Conservation (phyloP, 2,888 invertebrate species). For the Platycheirus albimanus region DNA sequence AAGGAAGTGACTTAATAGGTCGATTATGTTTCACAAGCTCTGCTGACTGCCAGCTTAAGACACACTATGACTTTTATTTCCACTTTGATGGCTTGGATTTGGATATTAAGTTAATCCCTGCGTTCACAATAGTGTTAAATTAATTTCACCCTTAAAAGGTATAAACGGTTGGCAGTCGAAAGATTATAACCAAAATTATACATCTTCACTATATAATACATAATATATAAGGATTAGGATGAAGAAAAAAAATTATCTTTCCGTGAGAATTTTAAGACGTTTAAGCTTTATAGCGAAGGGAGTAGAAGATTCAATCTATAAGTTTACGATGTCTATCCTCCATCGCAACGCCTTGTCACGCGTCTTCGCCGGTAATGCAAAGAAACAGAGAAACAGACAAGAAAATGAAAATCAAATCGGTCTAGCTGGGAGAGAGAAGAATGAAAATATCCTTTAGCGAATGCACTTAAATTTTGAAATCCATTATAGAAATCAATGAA, state of each 20-base stretch:
- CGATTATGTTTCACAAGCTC: constrained; percentile 27
- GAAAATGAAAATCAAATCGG: neutral
- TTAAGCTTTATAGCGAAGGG: neutral
- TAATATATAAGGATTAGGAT: too few relatives aligned
- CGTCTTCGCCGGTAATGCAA: neutral
- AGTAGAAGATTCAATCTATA: neutral
- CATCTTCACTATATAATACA: neutral
- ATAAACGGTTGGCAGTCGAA: neutral
- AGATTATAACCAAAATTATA: neutral
- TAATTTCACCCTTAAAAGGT: constrained; percentile 30
- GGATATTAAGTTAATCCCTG: constrained; percentile 32
- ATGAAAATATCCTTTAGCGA: constrained; percentile 20
- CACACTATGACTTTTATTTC: constrained; percentile 40
- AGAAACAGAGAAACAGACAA: neutral
- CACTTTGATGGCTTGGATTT: constrained; percentile 26
- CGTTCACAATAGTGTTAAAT: constrained; percentile 42
- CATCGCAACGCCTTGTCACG: too few relatives aligned
- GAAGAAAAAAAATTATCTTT: neutral
- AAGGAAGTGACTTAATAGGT: constrained; percentile 49
- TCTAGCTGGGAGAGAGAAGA: neutral
- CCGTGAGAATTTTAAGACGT: constrained; percentile 33
- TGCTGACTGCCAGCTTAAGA: constrained; percentile 22
- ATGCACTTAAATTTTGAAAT: constrained; percentile 59
- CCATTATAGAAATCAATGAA: constrained; percentile 60
- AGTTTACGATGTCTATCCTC: neutral